Evolutionary conservation across 2,888 invertebrate species (phyloP), one percentile per base, ranked within the genome.

Genomic region (Caenorhabditis sp.): DNA sequence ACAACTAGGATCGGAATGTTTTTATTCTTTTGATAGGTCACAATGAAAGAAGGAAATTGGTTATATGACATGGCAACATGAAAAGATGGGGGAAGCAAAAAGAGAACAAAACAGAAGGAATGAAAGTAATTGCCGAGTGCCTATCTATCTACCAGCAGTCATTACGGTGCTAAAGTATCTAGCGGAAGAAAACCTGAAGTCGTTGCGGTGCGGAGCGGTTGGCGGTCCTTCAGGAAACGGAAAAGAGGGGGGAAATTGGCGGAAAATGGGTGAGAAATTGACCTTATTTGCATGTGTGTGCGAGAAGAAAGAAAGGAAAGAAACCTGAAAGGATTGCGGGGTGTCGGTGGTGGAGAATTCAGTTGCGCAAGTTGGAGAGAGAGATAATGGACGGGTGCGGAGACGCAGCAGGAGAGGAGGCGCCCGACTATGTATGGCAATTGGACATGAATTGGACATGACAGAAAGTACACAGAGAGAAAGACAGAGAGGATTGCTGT

Each of bases 301-400:
- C 47, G 32, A 32, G 9, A 32, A 32, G 32, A 32, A 32, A 32
- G 32, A 32, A 32, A 32, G 32, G 9, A 32, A 32, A 35, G 37
- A 77, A 77, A 70, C 69, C 69, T 78, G 69, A 78, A 78, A 77
- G 28, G 51, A 64, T 56, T 77, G 61, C 47, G 68, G 62, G 35
- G 64, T 32, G 32, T n/a, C n/a, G 9, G 9, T 32, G 32, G 9
- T 32, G 32, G 32, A 32, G 55, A 24, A 72, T 53, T 26, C n/a
- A 44, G 40, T 56, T 55, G n/a, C 47, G 47, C 55, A 40, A 69
- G 58, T 24, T 8, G 37, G 32, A 58, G 56, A 24, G 32, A 58
- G 56, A 55, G 37, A 53, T 20, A 47, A n/a, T 20, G 61, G 56
- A 15, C 15, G 55, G 40, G 13, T 13, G 55, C 56, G 56, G 22